These are phyloP conservation scores for Callipepla squamata DNA, from an alignment of 2,113 vertebrate genomes.

Conservation along the genomic window DNA sequence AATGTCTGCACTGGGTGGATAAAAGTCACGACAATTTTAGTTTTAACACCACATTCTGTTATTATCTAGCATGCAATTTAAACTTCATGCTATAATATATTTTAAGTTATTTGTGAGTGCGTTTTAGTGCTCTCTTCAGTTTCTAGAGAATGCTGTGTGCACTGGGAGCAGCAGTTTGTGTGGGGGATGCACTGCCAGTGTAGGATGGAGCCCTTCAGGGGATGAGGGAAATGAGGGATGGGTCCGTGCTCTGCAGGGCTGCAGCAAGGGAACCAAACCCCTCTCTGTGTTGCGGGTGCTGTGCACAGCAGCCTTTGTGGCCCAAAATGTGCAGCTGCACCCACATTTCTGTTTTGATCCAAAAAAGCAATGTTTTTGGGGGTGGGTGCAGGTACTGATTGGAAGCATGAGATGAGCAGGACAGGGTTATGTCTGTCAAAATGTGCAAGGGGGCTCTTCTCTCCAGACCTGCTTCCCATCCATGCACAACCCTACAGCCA, in stretches of 20 bases:
- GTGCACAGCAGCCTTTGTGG: neutral
- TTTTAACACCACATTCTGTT: constrained; percentile 32
- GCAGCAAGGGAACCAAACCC: neutral
- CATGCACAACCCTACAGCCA: neutral
- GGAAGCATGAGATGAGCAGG: neutral
- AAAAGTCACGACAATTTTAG: constrained; percentile 24
- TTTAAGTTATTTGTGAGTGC: neutral
- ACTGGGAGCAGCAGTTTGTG: neutral
- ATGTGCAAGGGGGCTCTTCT: neutral
- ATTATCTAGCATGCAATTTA: constrained; percentile 35
- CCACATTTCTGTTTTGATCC: neutral
- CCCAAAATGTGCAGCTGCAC: neutral
- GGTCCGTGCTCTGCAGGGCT: neutral
- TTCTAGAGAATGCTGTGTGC: neutral
- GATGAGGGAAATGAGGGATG: neutral
- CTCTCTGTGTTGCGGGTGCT: neutral
- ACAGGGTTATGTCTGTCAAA: neutral
- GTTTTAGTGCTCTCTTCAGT: neutral
- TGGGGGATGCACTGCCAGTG: fast-evolving
- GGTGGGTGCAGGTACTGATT: neutral
- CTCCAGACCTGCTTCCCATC: neutral
- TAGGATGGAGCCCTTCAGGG: neutral
- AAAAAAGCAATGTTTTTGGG: neutral
- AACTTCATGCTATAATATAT: neutral
- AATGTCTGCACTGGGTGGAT: neutral